A percentile compares a stretch with the other conserved stretches of the same genome.
Conservation (phyloP, 2,888 invertebrate species). For the Thumatha senex region DNA sequence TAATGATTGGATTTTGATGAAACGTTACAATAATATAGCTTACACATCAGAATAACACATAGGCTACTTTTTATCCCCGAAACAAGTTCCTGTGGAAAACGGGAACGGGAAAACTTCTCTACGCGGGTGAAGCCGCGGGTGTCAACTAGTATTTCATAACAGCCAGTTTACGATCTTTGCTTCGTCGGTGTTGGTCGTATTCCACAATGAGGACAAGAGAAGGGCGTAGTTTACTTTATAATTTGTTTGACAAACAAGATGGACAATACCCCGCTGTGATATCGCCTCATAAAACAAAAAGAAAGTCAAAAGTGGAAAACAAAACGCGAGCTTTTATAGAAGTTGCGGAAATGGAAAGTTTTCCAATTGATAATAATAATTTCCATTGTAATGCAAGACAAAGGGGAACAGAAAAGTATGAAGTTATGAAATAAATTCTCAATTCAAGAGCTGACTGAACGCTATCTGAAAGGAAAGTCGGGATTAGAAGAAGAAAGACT, state of each 20-base stretch:
- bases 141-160: slow-evolving; percentile 35
- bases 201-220: slow-evolving; percentile 8
- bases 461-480: slow-evolving; percentile 75
- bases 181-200: background rate
- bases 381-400: slow-evolving; percentile 79
- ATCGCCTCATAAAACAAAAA: slow-evolving; percentile 54
- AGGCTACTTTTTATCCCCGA: no score
- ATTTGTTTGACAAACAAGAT: slow-evolving; percentile 43
- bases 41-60: no score
- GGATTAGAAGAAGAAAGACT: slow-evolving; percentile 76
- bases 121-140: no score
- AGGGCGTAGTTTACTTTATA: slow-evolving; percentile 26
- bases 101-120: no score
- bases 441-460: slow-evolving; percentile 78
- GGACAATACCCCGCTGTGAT: slow-evolving; percentile 45
- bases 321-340: slow-evolving; percentile 70
- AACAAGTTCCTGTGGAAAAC: no score
- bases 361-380: slow-evolving; percentile 81
- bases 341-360: slow-evolving; percentile 72
- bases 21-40: no score
- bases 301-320: slow-evolving; percentile 66
- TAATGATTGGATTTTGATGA: no score
- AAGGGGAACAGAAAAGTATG: slow-evolving; percentile 75
- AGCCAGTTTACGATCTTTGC: slow-evolving; percentile 28
- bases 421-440: slow-evolving; percentile 80